Base-by-base conservation (phyloP, 2,888 invertebrate species). In the Sesia apiformis region DNA sequence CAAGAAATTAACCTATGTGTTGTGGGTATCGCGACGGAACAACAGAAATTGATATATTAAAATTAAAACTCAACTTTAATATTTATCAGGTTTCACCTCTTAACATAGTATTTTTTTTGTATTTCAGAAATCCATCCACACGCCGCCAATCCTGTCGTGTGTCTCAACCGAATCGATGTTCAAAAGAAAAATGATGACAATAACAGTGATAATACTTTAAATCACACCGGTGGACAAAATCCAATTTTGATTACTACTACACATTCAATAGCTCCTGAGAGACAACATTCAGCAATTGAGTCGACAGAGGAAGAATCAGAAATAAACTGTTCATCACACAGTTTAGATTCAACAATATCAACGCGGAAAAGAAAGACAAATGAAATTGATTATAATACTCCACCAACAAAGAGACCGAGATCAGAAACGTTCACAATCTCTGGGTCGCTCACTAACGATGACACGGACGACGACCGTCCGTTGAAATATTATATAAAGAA, bases 51-150 rank as follows among this genome's bases (percentile, higher is more conserved):
- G 23, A 23, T 23, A 23, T 23, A 23, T 23, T 23, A 23, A 23
- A 23, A 23, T 23, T 23, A 23, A 23, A 23, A 23, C 23, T n/a
- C n/a, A n/a, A n/a, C 1, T 23, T 23, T 23, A 23, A 23, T 23
- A 23, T 23, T 23, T 23, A 23, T 23, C 23, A 23, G 2, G 23
- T 23, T 23, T 23, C 23, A 23, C 23, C 23, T 23, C 1, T 23
- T 23, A 23, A 23, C 23, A 23, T 23, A 23, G 23, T 23, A 23
- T 23, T 23, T 23, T 23, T 23, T 23, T 23, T 23, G 23, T 23
- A 38, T 65, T 63, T 39, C 58, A 73, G 73, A 62, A 40, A n/a
- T 67, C 0, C 70, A 74, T 51, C 53, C 52, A 4, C 66, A 70
- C 53, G 38, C 57, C 4, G 38, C 57, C 4, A 54, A 65, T 53